Evolutionary conservation across 1,140 invertebrate species (phyloP), one percentile per base, ranked within the genome.

Genomic region (Zaprionus taronus): DNA sequence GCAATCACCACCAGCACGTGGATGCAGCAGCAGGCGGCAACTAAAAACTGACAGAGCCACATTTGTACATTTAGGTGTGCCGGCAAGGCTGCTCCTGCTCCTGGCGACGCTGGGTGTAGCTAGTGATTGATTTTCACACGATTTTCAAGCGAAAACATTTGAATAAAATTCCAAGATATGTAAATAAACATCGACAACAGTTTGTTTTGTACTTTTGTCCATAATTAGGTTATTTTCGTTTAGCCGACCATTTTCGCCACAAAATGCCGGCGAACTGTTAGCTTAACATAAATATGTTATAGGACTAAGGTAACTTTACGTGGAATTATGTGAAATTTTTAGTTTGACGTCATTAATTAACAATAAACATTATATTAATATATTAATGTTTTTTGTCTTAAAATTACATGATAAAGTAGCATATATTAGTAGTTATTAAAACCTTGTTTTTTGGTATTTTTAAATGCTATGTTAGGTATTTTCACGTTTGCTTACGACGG

Each of bases 11-110:
- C 56, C 4, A 81, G 81, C 47, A 69, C 58, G 66, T 79, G 85
- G 24, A 82, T 61, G 66, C 72, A 77, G 80, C 77, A 69, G 71
- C 61, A 71, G 61, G 67, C 62, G 36, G 77, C 75, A 49, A 79
- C 58, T 47, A 69, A 22, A 36, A 79, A 55, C 26, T 72, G 74
- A 47, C 71, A 74, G 41, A 65, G 66, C 44, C 84, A 56, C 84
- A 89, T 89, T 36, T 36, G 60, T 81, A 64, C 64, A 75, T 67
- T 67, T 57, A n/a, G 51, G 2, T 57, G 22, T 66, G 11, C n/a
- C 4, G 20, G 9, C 5, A 20, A 9, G 26, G 41, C 51, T 34
- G 31, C 44, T 57, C 15, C 51, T 34, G 44, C 56, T 57, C 11
- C 20, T 20, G 49, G 31, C 49, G n/a, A 65, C 31, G 9, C 31